phyloP scores from a whole-genome alignment of 2,113 vertebrate genomes.

The Lophotis ruficrista region DNA sequence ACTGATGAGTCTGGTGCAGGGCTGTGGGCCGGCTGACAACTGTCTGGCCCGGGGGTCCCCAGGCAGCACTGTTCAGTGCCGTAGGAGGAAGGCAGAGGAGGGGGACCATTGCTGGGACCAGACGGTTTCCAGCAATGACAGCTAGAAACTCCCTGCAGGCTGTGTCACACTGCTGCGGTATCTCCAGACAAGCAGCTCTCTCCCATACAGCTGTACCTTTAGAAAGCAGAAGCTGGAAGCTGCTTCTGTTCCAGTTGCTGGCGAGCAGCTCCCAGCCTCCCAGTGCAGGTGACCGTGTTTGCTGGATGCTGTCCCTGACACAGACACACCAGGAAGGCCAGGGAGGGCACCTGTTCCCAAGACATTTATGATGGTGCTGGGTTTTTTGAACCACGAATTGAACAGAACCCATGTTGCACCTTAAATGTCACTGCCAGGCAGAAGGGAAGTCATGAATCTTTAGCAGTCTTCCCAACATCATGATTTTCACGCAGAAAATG shows the following conservation, averaged over 20 bases:
- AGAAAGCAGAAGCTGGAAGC: not conserved
- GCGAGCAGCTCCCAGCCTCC: not conserved
- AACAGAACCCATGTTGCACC: not conserved
- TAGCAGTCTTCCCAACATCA: not conserved
- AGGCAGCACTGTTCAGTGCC: not conserved
- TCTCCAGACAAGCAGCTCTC: not conserved
- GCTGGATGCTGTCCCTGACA: not conserved
- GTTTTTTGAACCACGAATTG: not conserved
- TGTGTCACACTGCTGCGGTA: not conserved
- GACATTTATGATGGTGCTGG: rapidly evolving
- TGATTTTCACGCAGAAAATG: not conserved
- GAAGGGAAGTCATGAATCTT: not conserved
- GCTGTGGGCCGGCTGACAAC: not conserved
- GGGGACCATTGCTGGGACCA: not conserved
- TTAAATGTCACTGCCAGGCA: not conserved
- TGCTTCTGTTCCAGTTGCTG: not conserved
- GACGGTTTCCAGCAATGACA: not conserved
- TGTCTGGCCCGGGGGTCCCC: not conserved
- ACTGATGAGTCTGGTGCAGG: not conserved
- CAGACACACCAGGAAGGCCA: not conserved
- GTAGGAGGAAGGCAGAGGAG: not conserved
- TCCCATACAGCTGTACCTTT: not conserved
- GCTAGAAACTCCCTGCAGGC: not conserved
- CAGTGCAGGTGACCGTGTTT: not conserved
- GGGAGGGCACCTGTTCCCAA: not conserved